These are phyloP conservation scores for Heterotilapia buettikoferi DNA, from an alignment of 2,113 vertebrate species.

Conservation along the genomic window DNA sequence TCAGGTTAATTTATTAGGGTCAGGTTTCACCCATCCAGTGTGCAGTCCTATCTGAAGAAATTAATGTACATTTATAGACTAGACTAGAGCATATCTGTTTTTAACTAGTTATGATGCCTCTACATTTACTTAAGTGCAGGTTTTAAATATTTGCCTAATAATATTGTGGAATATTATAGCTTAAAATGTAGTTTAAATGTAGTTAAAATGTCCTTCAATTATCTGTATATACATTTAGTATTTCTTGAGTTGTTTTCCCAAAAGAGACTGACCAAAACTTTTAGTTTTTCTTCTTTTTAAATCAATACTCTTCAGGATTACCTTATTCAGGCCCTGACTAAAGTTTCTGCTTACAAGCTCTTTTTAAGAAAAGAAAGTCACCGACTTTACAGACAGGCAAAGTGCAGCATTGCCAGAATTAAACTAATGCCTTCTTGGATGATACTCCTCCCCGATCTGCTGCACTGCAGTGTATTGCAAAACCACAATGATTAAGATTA, in stretches of 20 bases:
- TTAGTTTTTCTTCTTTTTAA: neutral
- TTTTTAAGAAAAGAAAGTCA: neutral
- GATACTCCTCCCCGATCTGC: neutral
- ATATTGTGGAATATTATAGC: neutral
- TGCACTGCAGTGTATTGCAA: neutral
- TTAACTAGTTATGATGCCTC: neutral
- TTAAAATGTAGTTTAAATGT: neutral
- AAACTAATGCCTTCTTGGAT: neutral
- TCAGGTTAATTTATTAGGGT: neutral
- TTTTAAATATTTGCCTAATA: neutral
- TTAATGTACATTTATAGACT: neutral
- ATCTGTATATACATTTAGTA: neutral
- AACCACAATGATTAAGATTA: neutral
- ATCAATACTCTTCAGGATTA: neutral
- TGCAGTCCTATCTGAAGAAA: neutral
- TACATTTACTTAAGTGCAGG: neutral
- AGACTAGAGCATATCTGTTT: neutral
- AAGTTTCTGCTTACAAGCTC: neutral
- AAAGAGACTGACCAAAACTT: neutral
- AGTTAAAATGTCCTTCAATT: neutral
- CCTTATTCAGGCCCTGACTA: neutral
- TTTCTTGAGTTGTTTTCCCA: neutral
- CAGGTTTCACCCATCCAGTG: neutral
- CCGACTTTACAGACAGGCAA: neutral
- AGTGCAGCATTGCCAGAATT: neutral